Evolutionary conservation across 2,113 vertebrate species (phyloP), one percentile per base, ranked within the genome.

Genomic region (Tyrannus savana): DNA sequence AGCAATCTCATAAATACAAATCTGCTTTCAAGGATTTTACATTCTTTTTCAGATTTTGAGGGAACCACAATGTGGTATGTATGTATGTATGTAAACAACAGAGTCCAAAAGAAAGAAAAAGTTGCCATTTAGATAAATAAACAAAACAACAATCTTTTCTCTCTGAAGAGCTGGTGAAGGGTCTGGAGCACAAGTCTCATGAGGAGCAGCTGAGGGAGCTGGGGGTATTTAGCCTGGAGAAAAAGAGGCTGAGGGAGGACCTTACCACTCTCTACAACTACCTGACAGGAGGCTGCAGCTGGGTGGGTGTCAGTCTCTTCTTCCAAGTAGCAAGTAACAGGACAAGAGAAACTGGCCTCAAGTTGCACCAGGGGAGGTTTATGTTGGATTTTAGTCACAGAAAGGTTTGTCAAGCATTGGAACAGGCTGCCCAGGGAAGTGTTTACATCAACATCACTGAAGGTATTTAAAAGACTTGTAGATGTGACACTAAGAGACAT

Each of bases 1-100:
- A 63, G 4, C 28, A 89, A 76, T 52, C 17, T 89, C 53, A 94
- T 50, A 79, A 89, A 66, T 62, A 78, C 79, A 94, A 88, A 41
- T 53, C 56, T 86, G 6, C 33, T 88, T 90, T 85, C 30, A n/a
- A 30, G 8, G 33, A 50, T 67, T 90, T 85, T 71, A 17, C 19
- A 41, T 75, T 44, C 19, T 52, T 83, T 75, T 90, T 69, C 46
- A 33, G 25, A n/a, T 81, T 66, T 74, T 47, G 33, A 74, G 13
- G 37, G 22, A 49, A 55, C 9, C 30, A 39, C 6, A 35, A 35
- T 35, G 58, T 35, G 31, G 22, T 35, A 41, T 30, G 30, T n/a
- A 14, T 4, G 4, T 31, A 11, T 7, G 19, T 1, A 47, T 0
- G 39, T 41, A 41, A 41, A 3, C 19, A 69, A 13, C 53, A 42